Evolutionary conservation across 1,140 invertebrate genomes (phyloP), one percentile per base, ranked within the genome.

Genomic region (Aricia agestis): DNA sequence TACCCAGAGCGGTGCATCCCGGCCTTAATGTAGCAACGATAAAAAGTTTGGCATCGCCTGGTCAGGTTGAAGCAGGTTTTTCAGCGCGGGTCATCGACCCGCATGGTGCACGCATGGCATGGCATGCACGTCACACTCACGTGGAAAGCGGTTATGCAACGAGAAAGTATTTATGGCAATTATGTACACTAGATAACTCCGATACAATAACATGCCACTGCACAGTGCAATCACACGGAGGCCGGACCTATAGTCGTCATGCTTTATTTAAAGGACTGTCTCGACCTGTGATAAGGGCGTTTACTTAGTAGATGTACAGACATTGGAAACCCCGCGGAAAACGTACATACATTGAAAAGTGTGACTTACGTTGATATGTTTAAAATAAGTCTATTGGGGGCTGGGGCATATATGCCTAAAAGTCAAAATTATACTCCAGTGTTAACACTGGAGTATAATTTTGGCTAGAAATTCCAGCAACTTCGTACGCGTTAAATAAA

Each of bases 81-180:
- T 69, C 41, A 17, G 59, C 25, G 58, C 13, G 31, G 52, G 86
- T 87, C 82, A 83, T 82, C 77, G 85, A 87, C 87, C 87, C 81
- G 13, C 13, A 82, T 75, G 78, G 71, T 79, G 78, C 80, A 81
- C 45, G 45, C 45, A 52, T 52, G 45, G 45, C 45, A 52, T 52
- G 45, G 79, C 77, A 81, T 74, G 81, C 76, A 78, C 81, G 74
- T 80, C 80, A 82, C 82, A 80, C 81, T 86, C 83, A 73, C 79
- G 82, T 87, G 87, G 84, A 88, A 90, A 88, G 85, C 85, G 80
- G 87, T 86, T 87, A 88, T 85, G 86, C 82, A 87, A 90, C 81
- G 77, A 52, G 45, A 52, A 52, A 52, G 45, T 52, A 52, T 52
- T 52, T 52, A 52, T 52, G 45, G 45, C 45, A 52, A 52, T 52